Evolutionary conservation across 2,113 vertebrate genomes (phyloP).

Genomic region (Macquaria australasica): DNA sequence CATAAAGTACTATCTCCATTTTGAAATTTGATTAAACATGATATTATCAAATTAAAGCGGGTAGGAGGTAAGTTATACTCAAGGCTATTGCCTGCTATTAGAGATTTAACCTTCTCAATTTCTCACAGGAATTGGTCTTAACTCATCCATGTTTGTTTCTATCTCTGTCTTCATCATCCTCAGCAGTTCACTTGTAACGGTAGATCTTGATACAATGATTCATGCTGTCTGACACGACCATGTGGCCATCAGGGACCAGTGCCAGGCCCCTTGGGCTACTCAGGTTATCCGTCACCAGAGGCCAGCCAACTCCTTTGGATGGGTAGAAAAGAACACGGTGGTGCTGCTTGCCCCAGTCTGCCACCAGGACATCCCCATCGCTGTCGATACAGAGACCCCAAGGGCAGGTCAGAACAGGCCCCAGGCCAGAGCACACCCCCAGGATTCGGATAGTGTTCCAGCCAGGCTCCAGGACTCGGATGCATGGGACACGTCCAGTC

Average conservation of each 20-base stretch:
- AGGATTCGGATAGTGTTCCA: constrained; percentile 85
- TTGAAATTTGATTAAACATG: not conserved
- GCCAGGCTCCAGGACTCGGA: constrained; percentile 85
- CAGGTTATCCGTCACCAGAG: constrained; percentile 79
- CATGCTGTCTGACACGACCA: constrained; percentile 88
- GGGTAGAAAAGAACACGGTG: constrained; percentile 84
- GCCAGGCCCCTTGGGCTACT: constrained; percentile 85
- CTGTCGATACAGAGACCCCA: constrained; percentile 88
- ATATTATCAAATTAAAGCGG: not conserved
- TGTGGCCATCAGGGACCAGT: constrained; percentile 80
- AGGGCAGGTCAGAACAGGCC: constrained; percentile 83
- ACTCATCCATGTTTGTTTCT: not conserved
- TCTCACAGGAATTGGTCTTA: constrained; percentile 1
- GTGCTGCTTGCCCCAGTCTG: constrained; percentile 84
- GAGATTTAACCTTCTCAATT: not conserved
- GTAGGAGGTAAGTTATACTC: constrained; percentile 30
- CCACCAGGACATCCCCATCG: constrained; percentile 85
- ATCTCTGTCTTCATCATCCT: not conserved
- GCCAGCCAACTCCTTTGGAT: constrained; percentile 76
- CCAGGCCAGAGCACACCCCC: constrained; percentile 82
- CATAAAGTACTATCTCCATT: not conserved
- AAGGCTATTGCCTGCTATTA: not conserved
- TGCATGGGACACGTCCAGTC: constrained; percentile 84
- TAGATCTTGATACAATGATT: constrained; percentile 88
- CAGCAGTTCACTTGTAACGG: constrained; percentile 80